Conservation (phyloP, 2,113 vertebrate genomes). For the Hyperoodon ampullatus region DNA sequence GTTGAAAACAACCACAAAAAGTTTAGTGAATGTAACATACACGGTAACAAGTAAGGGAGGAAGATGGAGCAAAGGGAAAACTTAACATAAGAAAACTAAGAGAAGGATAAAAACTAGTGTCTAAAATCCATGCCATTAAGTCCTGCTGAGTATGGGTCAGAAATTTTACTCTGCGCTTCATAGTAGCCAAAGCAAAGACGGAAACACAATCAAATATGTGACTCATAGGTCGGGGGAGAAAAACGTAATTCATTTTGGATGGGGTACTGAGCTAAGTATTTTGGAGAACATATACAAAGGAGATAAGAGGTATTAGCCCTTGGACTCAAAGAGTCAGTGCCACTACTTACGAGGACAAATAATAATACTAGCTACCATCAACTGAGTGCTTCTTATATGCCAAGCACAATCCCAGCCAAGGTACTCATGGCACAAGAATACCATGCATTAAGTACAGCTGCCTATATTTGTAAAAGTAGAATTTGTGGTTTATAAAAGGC, state of each 20-base stretch:
- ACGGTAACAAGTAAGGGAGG: background rate
- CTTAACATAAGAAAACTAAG: background rate
- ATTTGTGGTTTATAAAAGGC: background rate
- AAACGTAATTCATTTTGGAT: background rate
- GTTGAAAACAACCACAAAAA: background rate
- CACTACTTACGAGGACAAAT: background rate
- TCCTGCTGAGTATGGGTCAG: background rate
- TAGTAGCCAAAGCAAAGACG: background rate
- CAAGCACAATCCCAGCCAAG: background rate
- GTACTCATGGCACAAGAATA: background rate
- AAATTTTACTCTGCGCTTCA: background rate
- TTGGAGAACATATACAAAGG: background rate
- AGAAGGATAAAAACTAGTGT: background rate
- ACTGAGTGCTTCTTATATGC: background rate
- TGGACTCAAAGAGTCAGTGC: background rate
- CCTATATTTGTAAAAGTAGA: background rate
- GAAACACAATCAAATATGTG: background rate
- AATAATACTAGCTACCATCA: background rate
- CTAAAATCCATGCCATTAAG: background rate
- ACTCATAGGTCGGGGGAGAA: background rate
- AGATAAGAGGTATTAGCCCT: background rate
- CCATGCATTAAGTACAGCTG: fast-evolving
- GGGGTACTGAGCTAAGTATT: background rate
- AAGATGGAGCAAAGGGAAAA: background rate
- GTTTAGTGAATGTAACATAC: background rate